Base-by-base conservation (phyloP, 2,888 invertebrate species). In the Scrobipalpa atriplicella region DNA sequence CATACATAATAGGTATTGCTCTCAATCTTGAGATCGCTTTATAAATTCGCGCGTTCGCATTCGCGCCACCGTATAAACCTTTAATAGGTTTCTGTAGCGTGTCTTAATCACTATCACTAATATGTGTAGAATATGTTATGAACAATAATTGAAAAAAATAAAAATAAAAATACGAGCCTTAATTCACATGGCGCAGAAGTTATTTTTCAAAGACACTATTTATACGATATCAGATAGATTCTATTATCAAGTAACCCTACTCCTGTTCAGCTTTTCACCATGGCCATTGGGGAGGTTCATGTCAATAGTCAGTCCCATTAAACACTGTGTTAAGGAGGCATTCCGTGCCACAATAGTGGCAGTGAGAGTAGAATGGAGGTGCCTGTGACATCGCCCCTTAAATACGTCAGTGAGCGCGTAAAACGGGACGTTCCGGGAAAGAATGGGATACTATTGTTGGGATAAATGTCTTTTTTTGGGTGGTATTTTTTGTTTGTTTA, bases 281-380 rank as follows among this genome's bases (percentile, higher is more conserved):
- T 38, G 62, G 67, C 60, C 67, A 69, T 70, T 69, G 60, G 60
- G 66, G 64, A 58, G 64, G 66, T 65, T 66, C 70, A 72, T 75
- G 75, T 80, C 82, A 78, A 75, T 80, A 72, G 76, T 74, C 74
- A 71, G 67, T 68, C 66, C 72, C 78, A 75, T 83, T 81, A 82
- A 80, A 67, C 70, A 63, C 60, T 16, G 64, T 51, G 54, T 43
- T 39, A 71, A 65, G 52, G 67, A 70, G 67, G 65, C 73, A 71
- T 69, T 73, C 71, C 72, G 70, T 67, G 71, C 72, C 68, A 83
- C 83, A 83, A 84, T 84, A 74, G 74, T 74, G 78, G 77, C 71
- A 84, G 73, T 73, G 79, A 72, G 73, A 78, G 78, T 58, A 58
- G 29, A 58, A 58, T 38, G 58, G 38, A 58, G 58, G 29, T 36